Evolutionary conservation across 2,113 vertebrate species (phyloP), one percentile per base, ranked within the genome.

Genomic region (Otus sunia): DNA sequence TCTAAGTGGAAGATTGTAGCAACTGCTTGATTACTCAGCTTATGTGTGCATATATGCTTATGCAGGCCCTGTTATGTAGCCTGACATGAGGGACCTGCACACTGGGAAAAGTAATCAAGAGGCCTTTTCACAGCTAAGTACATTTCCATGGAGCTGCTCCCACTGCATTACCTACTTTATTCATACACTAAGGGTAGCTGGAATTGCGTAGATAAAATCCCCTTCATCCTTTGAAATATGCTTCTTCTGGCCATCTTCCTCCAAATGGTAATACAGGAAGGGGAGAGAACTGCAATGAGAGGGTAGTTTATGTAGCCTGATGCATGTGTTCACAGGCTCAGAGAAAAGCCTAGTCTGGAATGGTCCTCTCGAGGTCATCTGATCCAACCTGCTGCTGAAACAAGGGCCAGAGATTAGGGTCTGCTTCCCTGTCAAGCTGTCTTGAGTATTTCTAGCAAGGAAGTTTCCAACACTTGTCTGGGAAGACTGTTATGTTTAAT

Each of bases 31-130:
- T 34, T 43, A 1, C 11, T 37, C 39, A 6, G 6, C 11, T 58
- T 23, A 0, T 12, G 3, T 39, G 39, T 34, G 37, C 6, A 2
- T 9, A 11, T 1, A 5, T n/a, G 74, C 22, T 45, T 52, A 8
- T 29, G n/a, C 43, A 45, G 36, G 37, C 45, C 29, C 29, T 56
- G 34, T n/a, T 23, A 2, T 5, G 39, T n/a, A 58, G 20, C 41
- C 74, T 74, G 47, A 36, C 9, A 2, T 8, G 26, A 36, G 39
- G 22, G 64, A 62, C 39, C 22, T 71, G 22, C 30, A 37, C 12
- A 1, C 39, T 41, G 29, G 58, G 32, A 34, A 32, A 16, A 9
- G 45, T 11, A 20, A 15, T 10, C 21, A 8, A 52, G 78, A 73
- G 32, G 17, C 19, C 20, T 77, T 25, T 71, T 53, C 55, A 43